Percentiles rank a stretch among this genome's conserved stretches.
Conservation (phyloP, 2,113 vertebrate species). For the Enhydra lutris region DNA sequence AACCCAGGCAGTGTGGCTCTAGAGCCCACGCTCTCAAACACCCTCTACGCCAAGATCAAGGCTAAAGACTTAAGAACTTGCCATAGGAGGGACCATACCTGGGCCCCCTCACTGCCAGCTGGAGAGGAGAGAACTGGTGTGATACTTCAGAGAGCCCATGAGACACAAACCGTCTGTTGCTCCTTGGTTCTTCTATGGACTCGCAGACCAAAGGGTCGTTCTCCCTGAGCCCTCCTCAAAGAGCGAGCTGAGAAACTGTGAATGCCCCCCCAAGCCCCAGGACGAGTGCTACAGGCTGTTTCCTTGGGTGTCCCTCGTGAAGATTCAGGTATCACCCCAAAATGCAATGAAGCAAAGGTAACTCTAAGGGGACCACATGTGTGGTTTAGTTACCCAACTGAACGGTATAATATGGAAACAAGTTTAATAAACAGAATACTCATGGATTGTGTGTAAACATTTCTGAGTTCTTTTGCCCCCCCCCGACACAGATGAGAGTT, state of each 20-base stretch:
- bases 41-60: neutral
- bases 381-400: neutral
- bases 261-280: neutral
- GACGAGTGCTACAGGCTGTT: too few species aligned
- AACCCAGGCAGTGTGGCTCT: neutral
- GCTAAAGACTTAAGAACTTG: neutral
- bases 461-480: too few species aligned
- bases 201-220: neutral
- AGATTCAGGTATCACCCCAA: neutral
- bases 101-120: neutral
- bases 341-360: neutral
- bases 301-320: neutral
- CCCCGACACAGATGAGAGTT: too few species aligned
- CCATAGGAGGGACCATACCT: neutral
- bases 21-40: neutral
- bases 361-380: neutral
- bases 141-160: neutral
- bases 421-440: neutral
- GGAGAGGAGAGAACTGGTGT: neutral
- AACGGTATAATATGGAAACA: neutral
- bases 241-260: neutral
- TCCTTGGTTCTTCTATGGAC: neutral
- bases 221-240: neutral
- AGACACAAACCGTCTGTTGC: neutral
- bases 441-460: neutral